These are phyloP conservation scores for Lontra canadensis DNA, from an alignment of 2,113 vertebrate species.

Conservation along the genomic window DNA sequence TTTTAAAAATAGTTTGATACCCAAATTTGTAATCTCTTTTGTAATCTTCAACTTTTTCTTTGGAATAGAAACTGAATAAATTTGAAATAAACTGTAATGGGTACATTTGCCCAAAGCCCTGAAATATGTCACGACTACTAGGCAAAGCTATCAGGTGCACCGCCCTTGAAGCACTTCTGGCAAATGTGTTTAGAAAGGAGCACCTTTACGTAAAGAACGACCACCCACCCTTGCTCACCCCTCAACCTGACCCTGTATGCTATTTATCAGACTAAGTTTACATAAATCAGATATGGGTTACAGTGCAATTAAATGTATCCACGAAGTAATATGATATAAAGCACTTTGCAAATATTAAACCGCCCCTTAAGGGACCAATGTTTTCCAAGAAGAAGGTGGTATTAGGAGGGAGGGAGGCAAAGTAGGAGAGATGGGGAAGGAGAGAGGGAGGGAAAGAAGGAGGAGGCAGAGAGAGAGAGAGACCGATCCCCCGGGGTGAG, in stretches of 20 bases:
- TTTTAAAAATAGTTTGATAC: not conserved
- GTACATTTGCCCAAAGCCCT: constrained; percentile 33
- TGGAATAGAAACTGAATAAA: not conserved
- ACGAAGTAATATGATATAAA: constrained; percentile 70
- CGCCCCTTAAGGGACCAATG: constrained; percentile 61
- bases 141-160: constrained; percentile 35
- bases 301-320: constrained; percentile 60
- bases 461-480: not conserved
- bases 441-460: too few species aligned
- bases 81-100: constrained; percentile 29
- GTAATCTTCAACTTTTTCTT: constrained; percentile 29
- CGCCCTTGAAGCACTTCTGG: constrained; percentile 17
- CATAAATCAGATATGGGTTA: constrained; percentile 62
- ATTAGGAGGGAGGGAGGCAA: not conserved
- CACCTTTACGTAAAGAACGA: not conserved
- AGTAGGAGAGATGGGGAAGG: not conserved
- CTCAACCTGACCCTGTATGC: not conserved
- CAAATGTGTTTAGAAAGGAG: not conserved
- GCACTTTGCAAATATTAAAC: constrained; percentile 76
- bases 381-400: constrained; percentile 49
- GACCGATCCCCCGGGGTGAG: not conserved
- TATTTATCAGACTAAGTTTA: constrained; percentile 53
- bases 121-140: constrained; percentile 10
- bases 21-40: not conserved
- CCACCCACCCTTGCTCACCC: not conserved